phyloP scores from a whole-genome alignment of 2,113 vertebrate genomes.

The Megaleporinus macrocephalus region DNA sequence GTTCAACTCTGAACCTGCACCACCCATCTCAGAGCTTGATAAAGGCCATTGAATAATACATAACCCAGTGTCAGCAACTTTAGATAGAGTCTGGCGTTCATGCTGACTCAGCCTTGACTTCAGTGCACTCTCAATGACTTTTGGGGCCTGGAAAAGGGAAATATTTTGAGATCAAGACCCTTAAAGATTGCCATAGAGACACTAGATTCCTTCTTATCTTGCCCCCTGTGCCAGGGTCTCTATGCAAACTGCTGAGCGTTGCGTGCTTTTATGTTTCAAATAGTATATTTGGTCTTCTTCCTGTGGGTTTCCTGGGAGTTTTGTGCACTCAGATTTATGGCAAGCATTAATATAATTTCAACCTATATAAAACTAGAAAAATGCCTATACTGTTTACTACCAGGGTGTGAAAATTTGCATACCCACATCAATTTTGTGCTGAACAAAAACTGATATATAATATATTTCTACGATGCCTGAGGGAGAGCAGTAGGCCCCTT shows the following conservation, averaged over 20 bases:
- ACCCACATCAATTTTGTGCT: not conserved
- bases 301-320: not conserved
- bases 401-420: not conserved
- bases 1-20: constrained; percentile 57
- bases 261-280: not conserved
- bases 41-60: constrained; percentile 55
- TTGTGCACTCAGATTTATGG: not conserved
- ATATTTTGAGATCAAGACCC: constrained; percentile 40
- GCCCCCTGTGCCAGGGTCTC: not conserved
- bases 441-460: not conserved
- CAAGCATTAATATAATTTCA: not conserved
- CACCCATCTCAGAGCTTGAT: constrained; percentile 39
- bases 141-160: not conserved
- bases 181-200: constrained; percentile 20
- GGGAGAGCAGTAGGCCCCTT: not conserved
- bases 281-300: not conserved
- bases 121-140: constrained; percentile 41
- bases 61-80: constrained; percentile 60
- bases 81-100: constrained; percentile 33
- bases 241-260: not conserved
- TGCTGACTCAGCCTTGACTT: constrained; percentile 63
- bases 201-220: not conserved
- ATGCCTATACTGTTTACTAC: not conserved
- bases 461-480: not conserved
- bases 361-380: not conserved